Percentiles rank a stretch among this genome's conserved stretches.
These are phyloP conservation scores for Furnarius figulus DNA, from an alignment of 2,113 vertebrate species.

Conservation along the genomic window DNA sequence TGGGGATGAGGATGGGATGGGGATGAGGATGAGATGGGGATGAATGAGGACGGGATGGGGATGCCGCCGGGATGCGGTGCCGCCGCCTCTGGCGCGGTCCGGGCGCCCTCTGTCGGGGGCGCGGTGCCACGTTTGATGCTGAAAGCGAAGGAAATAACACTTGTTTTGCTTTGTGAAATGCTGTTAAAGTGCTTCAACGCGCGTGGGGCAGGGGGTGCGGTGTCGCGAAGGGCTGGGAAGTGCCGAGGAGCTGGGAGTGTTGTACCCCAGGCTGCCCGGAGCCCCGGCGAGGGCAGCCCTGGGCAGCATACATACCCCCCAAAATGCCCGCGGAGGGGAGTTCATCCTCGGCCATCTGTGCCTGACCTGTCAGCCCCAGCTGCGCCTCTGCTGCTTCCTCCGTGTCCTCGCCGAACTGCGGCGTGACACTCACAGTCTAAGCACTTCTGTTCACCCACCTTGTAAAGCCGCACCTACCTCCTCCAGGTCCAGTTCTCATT, in stretches of 20 bases:
- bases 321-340: accelerated
- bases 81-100: not conserved
- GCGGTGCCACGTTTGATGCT: accelerated
- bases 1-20: too few species aligned
- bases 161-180: not conserved
- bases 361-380: not conserved
- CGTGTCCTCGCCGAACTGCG: not conserved
- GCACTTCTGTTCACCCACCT: not conserved
- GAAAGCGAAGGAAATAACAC: accelerated
- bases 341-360: not conserved
- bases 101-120: not conserved
- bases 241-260: accelerated
- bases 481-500: not conserved
- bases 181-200: accelerated
- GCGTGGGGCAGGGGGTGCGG: not conserved
- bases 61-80: not conserved
- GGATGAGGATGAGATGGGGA: not conserved
- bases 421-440: not conserved
- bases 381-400: not conserved
- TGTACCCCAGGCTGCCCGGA: too few species aligned
- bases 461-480: not conserved
- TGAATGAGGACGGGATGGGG: not conserved
- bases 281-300: not conserved
- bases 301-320: not conserved
- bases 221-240: not conserved